A percentile compares a stretch with the other conserved stretches of the same genome.
These are phyloP conservation scores for Coregonus ussuriensis DNA, from an alignment of 2,797 vertebrate genomes.

Conservation along the genomic window DNA sequence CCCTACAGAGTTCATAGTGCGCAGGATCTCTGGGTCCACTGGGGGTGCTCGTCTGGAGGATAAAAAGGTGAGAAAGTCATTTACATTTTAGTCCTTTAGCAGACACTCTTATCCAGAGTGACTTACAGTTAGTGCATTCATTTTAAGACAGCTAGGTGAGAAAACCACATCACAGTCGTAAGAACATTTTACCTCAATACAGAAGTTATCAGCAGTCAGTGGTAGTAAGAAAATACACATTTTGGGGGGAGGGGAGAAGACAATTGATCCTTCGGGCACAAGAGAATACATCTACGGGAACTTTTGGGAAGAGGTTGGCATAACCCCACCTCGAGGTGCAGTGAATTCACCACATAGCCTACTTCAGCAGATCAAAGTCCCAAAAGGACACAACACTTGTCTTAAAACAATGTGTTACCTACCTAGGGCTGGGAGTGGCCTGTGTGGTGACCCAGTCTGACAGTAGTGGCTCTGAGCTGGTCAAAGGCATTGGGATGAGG, in stretches of 20 bases:
- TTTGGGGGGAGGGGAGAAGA: no score
- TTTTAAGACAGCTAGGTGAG: no score
- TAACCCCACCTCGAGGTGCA: neutral
- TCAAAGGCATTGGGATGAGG: slow-evolving; percentile 90
- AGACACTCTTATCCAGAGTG: no score
- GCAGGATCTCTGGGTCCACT: slow-evolving; percentile 93
- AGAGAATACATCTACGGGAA: no score
- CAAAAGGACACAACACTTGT: neutral
- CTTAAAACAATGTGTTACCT: slow-evolving; percentile 54
- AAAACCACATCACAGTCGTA: no score
- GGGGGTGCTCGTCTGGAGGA: slow-evolving; percentile 85
- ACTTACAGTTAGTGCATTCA: no score
- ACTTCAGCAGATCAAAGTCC: neutral
- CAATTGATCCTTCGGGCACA: no score
- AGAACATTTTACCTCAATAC: no score
- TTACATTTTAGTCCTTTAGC: no score
- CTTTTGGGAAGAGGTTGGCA: neutral
- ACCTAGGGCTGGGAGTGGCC: slow-evolving; percentile 89
- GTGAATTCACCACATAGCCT: neutral
- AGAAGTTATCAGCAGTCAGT: no score
- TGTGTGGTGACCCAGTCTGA: slow-evolving; percentile 89
- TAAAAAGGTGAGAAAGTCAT: slow-evolving; percentile 16
- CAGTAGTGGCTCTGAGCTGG: slow-evolving; percentile 82
- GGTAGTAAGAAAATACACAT: no score
- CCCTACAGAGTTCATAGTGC: slow-evolving; percentile 97